Percentiles rank a stretch among this genome's conserved stretches.
Conservation (phyloP, 2,888 invertebrate genomes). For the Phaonia tiefii region DNA sequence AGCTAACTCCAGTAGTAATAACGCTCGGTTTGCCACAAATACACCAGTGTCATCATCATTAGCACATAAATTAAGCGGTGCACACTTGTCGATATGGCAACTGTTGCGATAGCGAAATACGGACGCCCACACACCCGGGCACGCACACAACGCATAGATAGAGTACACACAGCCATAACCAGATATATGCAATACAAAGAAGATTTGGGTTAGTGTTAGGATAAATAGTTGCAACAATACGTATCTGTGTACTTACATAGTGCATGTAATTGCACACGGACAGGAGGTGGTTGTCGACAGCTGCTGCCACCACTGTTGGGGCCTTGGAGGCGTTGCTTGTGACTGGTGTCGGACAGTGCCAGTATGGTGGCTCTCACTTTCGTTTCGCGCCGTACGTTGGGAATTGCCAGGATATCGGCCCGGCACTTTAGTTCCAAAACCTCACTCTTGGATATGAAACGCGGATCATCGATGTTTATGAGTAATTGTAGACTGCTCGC, state of each 20-base stretch:
- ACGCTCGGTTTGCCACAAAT: conserved; percentile 56
- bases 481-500: conserved; percentile 79
- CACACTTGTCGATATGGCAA: conserved; percentile 39
- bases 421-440: conserved; percentile 78
- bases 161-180: background rate
- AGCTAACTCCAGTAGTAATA: conserved; percentile 56
- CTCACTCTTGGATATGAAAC: conserved; percentile 77
- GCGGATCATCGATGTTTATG: conserved; percentile 78
- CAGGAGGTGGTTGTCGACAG: background rate
- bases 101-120: background rate
- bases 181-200: conserved; percentile 1
- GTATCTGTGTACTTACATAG: conserved; percentile 47
- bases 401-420: conserved; percentile 77
- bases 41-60: conserved; percentile 50
- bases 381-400: conserved; percentile 75
- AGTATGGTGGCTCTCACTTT: conserved; percentile 76
- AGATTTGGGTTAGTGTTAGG: background rate
- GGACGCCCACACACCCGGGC: background rate
- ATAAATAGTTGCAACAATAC: background rate
- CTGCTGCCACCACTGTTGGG: conserved; percentile 65
- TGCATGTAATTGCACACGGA: background rate
- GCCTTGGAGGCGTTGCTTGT: conserved; percentile 78
- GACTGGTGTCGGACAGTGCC: conserved; percentile 77
- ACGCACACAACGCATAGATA: too few species aligned
- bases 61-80: conserved; percentile 55